Evolutionary conservation across 2,888 invertebrate genomes (phyloP), one percentile per base, ranked within the genome.

Genomic region (Phania funesta): DNA sequence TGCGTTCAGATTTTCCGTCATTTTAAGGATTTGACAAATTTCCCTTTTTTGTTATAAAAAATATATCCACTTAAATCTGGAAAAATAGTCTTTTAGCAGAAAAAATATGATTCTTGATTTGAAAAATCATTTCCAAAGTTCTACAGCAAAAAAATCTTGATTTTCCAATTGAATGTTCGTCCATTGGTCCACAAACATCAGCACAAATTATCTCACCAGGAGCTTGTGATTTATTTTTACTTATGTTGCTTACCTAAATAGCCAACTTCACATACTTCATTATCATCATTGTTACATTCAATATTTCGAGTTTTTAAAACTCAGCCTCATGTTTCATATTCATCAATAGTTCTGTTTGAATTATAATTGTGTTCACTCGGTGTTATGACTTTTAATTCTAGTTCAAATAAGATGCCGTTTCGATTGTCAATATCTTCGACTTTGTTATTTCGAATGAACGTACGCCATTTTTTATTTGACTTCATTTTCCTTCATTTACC

Each of bases 401-500:
- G 13, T 24, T 58, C 22, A 22, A 58, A 38, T n/a, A 38, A 24
- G 11, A 38, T 38, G 13, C n/a, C 22, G 8, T 58, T 58, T 13
- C 38, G 18, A n/a, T 58, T 22, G 7, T n/a, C 20, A 22, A 38
- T 22, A n/a, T n/a, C n/a, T n/a, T n/a, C n/a, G n/a, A n/a, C n/a
- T n/a, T n/a, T n/a, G n/a, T n/a, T n/a, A n/a, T n/a, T n/a, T n/a
- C n/a, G n/a, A n/a, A n/a, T n/a, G n/a, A n/a, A n/a, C n/a, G n/a
- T n/a, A n/a, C 4, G 13, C 38, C 1, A 46, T 22, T 29, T 58
- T 46, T 58, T n/a, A n/a, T 22, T 16, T 8, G 41, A 70, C n/a
- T 38, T 24, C 56, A 70, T 58, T n/a, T n/a, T n/a, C n/a, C n/a
- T n/a, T n/a, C n/a, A 16, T 13, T 60, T 71, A 58, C 2, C 60